Evolutionary conservation across 2,113 vertebrate species (phyloP), one percentile per base, ranked within the genome.

Genomic region (Heterochromis multidens): DNA sequence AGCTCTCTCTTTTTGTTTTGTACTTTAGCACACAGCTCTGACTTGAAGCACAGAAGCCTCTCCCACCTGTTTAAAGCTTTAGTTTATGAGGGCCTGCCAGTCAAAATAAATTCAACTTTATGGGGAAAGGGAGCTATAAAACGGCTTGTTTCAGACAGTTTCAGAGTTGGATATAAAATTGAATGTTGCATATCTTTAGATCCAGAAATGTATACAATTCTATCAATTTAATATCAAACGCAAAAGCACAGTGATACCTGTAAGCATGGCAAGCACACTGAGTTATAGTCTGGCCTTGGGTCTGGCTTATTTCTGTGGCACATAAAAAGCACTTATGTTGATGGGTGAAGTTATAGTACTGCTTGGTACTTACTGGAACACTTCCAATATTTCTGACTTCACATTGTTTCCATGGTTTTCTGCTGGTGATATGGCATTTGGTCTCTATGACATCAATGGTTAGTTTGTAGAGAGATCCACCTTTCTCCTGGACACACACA

Each of bases 401-500:
- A 78, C 94, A 95, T 16, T 93, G 83, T 91, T 92, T 94, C 92
- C 92, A 95, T 7, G 81, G 84, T 90, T 92, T 94, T 80, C 87
- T 88, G 87, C 94, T 94, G 29, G 1, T 76, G 65, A 92, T 61
- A 78, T 93, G 91, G 35, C 92, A 95, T 79, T 74, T 74, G 43
- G 94, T 95, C 67, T 95, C 92, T 79, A 92, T 78, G 57, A 94
- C 91, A 76, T 95, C 93, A 13, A 94, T 79, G 27, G 80, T 88
- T 54, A 94, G 49, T 14, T 87, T 88, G 62, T 92, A 94, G 33
- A 91, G 49, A 12, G 49, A 81, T 1, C 78, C 80, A 11, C 52
- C 77, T 65, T 81, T 87, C 19, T 86, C 86, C 89, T 93, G 80
- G 2, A 81, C 37, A 43, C 19, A 83, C 25, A 77, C 9, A 81